Evolutionary conservation across 2,113 vertebrate species (phyloP).

Genomic region (Grammomys dolichurus): DNA sequence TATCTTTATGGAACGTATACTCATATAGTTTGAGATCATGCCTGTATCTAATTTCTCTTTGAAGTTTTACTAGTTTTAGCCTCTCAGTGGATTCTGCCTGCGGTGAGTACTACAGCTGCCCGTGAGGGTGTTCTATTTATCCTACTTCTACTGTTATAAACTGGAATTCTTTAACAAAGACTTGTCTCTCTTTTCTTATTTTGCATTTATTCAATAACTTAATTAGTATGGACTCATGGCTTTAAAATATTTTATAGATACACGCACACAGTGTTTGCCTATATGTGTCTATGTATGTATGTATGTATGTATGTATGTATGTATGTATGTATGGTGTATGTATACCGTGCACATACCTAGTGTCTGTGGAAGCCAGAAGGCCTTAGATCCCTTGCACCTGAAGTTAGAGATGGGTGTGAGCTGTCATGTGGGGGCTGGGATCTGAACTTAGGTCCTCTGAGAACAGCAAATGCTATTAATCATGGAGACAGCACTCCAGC

Average conservation of each 20-base stretch:
- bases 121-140: background rate
- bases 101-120: background rate
- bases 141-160: constrained; percentile 4
- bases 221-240: background rate
- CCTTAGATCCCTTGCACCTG: background rate
- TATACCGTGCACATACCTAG: background rate
- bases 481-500: background rate
- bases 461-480: background rate
- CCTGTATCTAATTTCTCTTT: background rate
- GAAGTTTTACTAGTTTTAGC: background rate
- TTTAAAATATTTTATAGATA: background rate
- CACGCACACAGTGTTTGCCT: background rate
- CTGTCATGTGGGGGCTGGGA: background rate
- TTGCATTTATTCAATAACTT: constrained; percentile 24
- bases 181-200: background rate
- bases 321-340: background rate
- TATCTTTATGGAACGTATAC: background rate
- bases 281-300: background rate
- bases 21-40: background rate
- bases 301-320: background rate
- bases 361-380: background rate
- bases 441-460: too few relatives aligned
- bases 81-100: background rate
- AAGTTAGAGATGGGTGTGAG: background rate
- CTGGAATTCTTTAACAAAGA: background rate